Evolutionary conservation across 2,888 invertebrate species (phyloP).

Genomic region (Agrochola circellaris): DNA sequence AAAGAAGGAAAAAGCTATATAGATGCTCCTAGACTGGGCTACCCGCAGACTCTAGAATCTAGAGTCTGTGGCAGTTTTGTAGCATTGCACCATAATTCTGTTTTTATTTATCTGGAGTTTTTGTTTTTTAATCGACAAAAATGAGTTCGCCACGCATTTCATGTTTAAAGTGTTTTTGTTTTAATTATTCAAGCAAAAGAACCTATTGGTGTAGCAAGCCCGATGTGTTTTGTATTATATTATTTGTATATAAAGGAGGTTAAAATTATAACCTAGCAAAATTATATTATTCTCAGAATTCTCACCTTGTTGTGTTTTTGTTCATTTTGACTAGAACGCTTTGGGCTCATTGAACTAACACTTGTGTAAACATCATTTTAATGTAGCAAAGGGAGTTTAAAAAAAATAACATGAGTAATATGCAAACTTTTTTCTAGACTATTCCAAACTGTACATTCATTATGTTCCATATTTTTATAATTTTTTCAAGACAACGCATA

Average conservation of each 20-base stretch:
- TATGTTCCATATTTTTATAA: background rate
- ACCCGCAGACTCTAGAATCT: too few species aligned
- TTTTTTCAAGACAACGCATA: background rate
- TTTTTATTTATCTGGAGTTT: background rate
- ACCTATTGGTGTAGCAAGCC: background rate
- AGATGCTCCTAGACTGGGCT: too few species aligned
- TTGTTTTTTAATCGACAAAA: background rate
- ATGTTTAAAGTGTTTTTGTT: background rate
- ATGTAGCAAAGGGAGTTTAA: background rate
- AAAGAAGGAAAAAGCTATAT: too few species aligned
- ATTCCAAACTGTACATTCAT: background rate
- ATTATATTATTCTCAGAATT: background rate
- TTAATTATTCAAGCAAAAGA: background rate
- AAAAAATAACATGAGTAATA: background rate
- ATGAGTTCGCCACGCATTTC: background rate
- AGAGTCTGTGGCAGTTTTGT: background rate
- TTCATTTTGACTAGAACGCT: background rate
- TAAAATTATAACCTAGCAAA: too few species aligned
- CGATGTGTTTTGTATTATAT: background rate
- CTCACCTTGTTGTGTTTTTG: background rate
- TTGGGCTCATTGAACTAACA: background rate
- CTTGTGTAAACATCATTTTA: slow-evolving; percentile 17
- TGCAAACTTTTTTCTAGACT: background rate
- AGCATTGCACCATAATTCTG: background rate
- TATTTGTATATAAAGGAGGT: background rate